Conservation (phyloP, 1,140 invertebrate genomes). For the Paramacrobiotus metropolitanus region DNA sequence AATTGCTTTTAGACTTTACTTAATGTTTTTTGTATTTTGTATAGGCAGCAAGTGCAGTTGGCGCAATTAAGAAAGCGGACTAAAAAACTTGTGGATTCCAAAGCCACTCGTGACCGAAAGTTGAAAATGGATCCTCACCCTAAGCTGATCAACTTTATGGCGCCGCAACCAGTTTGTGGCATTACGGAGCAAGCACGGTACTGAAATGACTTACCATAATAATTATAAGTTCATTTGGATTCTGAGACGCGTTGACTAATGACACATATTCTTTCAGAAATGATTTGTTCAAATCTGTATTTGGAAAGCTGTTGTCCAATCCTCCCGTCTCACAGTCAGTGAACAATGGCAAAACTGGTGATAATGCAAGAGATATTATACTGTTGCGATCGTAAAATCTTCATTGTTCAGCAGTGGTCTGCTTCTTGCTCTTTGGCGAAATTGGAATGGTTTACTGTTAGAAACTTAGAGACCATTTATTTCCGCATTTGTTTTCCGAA, state of each 20-base stretch:
- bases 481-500: no score
- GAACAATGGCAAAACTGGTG: no score
- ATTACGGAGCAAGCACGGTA: slow-evolving; percentile 47
- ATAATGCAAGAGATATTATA: no score
- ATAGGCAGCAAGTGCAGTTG: slow-evolving; percentile 57
- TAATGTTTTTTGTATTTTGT: slow-evolving; percentile 9
- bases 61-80: slow-evolving; percentile 69
- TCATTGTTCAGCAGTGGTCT: no score
- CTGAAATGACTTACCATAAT: background rate
- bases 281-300: slow-evolving; percentile 14
- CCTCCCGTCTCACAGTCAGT: no score
- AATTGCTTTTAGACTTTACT: slow-evolving; percentile 10
- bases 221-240: background rate
- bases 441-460: no score
- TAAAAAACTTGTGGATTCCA: slow-evolving; percentile 68
- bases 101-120: slow-evolving; percentile 50
- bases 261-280: slow-evolving; percentile 15
- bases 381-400: no score
- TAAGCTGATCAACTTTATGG: slow-evolving; percentile 81
- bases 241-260: background rate
- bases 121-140: slow-evolving; percentile 60
- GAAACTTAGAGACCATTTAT: no score
- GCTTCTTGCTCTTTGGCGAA: no score
- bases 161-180: slow-evolving; percentile 38
- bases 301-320: slow-evolving; percentile 1